Percentiles rank a stretch among this genome's conserved stretches.
Conservation (phyloP, 1,140 invertebrate genomes). For the Monomorium pharaonis region DNA sequence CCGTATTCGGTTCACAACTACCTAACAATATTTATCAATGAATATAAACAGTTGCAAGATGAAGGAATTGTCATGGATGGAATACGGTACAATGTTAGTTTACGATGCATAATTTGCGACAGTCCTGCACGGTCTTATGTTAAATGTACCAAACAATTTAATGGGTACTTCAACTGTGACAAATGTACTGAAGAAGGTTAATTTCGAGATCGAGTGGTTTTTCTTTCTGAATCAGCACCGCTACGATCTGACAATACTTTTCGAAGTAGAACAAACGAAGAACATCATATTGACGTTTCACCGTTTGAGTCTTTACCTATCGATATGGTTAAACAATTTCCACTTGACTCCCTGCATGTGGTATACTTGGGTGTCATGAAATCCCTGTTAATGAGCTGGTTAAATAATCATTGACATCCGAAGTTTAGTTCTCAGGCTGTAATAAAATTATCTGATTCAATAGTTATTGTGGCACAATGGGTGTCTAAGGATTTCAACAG, state of each 20-base stretch:
- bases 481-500: not conserved
- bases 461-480: not conserved
- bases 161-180: not conserved
- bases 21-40: not conserved
- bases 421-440: not conserved
- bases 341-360: not conserved
- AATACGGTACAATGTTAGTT: not conserved
- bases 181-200: not conserved
- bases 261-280: not conserved
- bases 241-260: not conserved
- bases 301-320: not conserved
- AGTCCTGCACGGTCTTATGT: not conserved
- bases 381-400: not conserved
- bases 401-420: not conserved
- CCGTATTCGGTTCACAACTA: not conserved
- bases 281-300: not conserved
- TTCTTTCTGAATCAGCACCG: not conserved
- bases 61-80: not conserved
- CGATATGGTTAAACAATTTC: slow-evolving; percentile 1
- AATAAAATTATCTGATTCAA: slow-evolving; percentile 1
- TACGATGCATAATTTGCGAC: not conserved
- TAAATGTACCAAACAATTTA: not conserved
- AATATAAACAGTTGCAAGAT: not conserved
- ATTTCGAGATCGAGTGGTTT: slow-evolving; percentile 2
- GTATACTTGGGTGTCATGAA: not conserved